Evolutionary conservation across 1,140 invertebrate species (phyloP).

Genomic region (Lepidurus couesii): DNA sequence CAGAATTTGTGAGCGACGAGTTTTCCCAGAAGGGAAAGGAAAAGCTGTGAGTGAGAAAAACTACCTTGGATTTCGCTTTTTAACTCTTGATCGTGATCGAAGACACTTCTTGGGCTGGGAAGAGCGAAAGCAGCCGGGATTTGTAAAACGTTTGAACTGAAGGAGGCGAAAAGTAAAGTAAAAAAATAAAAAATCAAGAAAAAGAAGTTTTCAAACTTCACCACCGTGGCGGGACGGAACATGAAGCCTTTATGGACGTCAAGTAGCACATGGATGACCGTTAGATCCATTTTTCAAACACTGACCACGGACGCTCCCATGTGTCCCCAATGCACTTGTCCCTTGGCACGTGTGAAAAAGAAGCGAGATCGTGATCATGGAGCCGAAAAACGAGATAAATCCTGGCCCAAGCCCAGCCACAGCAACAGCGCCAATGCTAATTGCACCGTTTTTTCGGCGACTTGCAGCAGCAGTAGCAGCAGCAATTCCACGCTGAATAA

Average conservation of each 20-base stretch:
- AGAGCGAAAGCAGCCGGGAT: no score
- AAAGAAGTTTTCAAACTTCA: background rate
- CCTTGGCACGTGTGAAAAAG: background rate
- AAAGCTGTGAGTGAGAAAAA: background rate
- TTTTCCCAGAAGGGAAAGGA: background rate
- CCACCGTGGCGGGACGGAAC: background rate
- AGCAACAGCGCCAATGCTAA: background rate
- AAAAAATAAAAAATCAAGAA: no score
- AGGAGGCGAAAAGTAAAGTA: no score
- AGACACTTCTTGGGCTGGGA: no score
- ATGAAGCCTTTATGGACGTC: constrained; percentile 17
- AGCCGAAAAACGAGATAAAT: background rate
- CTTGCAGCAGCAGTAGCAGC: background rate
- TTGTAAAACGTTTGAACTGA: no score
- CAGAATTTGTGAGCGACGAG: no score
- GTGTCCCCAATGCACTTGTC: background rate
- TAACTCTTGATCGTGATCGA: background rate
- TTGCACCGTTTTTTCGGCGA: background rate
- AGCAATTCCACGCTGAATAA: background rate
- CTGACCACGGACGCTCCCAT: background rate
- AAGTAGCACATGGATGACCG: constrained; percentile 16
- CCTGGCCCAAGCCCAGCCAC: background rate
- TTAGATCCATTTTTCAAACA: background rate
- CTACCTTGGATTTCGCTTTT: background rate
- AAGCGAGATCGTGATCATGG: constrained; percentile 6